Conservation (phyloP, 30 jellyfish, hydroid and myxozoan genomes). For the Cassiopea xamachana region DNA sequence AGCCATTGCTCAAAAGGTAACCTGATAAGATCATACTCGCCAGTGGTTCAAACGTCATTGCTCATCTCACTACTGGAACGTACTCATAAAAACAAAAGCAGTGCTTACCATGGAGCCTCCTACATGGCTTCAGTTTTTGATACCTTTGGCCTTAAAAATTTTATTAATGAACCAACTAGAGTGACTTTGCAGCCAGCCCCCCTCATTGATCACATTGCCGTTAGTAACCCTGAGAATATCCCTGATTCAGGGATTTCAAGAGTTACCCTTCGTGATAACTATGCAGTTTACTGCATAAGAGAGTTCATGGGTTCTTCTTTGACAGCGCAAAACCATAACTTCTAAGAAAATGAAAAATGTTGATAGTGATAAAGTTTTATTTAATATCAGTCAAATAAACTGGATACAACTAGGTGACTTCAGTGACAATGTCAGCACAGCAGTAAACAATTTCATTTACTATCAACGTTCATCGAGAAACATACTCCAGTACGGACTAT, state of each 20-base stretch:
- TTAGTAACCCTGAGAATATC: too few species aligned
- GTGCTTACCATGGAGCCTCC: background rate
- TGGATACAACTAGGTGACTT: too few species aligned
- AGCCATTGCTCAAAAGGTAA: background rate
- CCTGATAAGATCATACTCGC: background rate
- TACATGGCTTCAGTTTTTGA: background rate
- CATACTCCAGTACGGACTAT: too few species aligned
- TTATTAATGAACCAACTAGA: background rate
- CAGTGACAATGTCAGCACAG: too few species aligned
- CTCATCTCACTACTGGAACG: background rate
- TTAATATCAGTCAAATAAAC: too few species aligned
- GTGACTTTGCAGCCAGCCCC: background rate
- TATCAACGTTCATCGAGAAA: too few species aligned
- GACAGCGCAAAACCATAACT: too few species aligned
- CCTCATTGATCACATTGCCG: background rate
- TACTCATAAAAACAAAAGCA: background rate
- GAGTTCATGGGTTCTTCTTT: too few species aligned
- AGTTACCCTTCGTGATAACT: background rate
- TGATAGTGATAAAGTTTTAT: too few species aligned
- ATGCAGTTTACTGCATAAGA: background rate
- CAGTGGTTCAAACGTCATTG: background rate
- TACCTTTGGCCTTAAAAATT: background rate
- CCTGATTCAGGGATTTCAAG: background rate
- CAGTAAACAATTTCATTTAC: too few species aligned
- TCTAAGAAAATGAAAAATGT: too few species aligned